Conservation (phyloP, 2,797 vertebrate species). For the Carcharodon carcharias region DNA sequence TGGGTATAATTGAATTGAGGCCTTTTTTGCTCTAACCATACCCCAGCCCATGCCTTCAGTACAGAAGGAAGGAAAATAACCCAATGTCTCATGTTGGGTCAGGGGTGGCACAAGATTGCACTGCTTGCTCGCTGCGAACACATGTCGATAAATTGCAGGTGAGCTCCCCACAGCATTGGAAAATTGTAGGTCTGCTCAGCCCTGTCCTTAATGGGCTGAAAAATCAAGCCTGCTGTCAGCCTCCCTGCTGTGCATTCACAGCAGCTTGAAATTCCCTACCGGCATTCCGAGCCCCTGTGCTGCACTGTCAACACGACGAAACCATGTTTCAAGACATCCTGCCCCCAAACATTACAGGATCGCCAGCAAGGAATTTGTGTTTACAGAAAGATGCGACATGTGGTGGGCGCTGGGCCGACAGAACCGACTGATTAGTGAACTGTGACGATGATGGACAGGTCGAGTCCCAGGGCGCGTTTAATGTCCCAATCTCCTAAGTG, state of each 20-base stretch:
- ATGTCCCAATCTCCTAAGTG: background rate
- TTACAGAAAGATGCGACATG: background rate
- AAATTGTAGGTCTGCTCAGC: background rate
- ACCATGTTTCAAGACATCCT: background rate
- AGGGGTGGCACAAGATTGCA: background rate
- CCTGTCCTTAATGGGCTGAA: background rate
- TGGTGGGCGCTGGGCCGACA: background rate
- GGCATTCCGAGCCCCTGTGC: background rate
- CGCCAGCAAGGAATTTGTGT: background rate
- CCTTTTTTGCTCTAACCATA: background rate
- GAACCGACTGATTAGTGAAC: background rate
- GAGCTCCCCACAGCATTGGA: background rate
- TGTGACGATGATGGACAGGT: background rate
- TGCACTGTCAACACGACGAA: background rate
- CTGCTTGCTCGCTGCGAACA: background rate
- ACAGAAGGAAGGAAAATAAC: background rate
- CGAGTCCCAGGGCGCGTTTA: background rate
- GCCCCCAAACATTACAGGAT: background rate
- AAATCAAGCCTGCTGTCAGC: background rate
- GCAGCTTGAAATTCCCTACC: too few relatives aligned
- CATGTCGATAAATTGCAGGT: background rate
- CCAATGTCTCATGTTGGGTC: background rate
- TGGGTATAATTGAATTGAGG: background rate
- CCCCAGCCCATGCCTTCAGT: background rate
- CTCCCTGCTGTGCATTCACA: background rate